phyloP scores from a whole-genome alignment of 1,140 invertebrate genomes.

The Drosophila lowei region DNA sequence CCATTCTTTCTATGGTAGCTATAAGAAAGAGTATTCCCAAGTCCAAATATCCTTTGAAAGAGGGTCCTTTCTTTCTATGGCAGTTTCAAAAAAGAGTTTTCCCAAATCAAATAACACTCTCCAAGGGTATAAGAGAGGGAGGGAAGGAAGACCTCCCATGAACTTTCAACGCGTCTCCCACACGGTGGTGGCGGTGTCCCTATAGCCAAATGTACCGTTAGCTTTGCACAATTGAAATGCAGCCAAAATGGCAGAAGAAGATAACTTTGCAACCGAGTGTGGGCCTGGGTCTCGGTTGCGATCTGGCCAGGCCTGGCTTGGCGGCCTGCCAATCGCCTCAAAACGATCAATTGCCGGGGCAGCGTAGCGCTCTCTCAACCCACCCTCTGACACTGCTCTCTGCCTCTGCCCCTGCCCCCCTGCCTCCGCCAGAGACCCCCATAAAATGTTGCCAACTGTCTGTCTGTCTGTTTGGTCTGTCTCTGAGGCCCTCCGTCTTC shows the following conservation, averaged over 20 bases:
- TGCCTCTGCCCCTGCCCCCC: no score
- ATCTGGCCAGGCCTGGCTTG: constrained; percentile 29
- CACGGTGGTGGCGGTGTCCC: constrained; percentile 33
- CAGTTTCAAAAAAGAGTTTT: not conserved
- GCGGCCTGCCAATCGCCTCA: constrained; percentile 68
- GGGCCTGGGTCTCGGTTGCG: constrained; percentile 32
- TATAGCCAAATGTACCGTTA: constrained; percentile 66
- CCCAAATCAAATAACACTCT: not conserved
- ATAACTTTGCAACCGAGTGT: constrained; percentile 53
- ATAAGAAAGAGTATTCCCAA: no score
- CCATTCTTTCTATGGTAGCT: no score
- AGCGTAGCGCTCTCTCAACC: constrained; percentile 6
- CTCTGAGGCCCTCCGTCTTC: constrained; percentile 15
- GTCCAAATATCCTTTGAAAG: no score
- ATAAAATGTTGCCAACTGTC: constrained; percentile 74
- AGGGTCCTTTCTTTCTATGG: no score
- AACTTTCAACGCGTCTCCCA: constrained; percentile 64
- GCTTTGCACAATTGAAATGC: constrained; percentile 78
- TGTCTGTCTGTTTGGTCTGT: no score
- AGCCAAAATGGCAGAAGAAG: constrained; percentile 55
- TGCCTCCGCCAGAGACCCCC: constrained; percentile 45
- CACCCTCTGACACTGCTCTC: not conserved
- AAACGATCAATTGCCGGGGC: constrained; percentile 73
- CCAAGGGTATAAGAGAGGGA: no score
- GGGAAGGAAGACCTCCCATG: constrained; percentile 55